phyloP scores from a whole-genome alignment of 2,113 vertebrate genomes.

The Vombatus ursinus region DNA sequence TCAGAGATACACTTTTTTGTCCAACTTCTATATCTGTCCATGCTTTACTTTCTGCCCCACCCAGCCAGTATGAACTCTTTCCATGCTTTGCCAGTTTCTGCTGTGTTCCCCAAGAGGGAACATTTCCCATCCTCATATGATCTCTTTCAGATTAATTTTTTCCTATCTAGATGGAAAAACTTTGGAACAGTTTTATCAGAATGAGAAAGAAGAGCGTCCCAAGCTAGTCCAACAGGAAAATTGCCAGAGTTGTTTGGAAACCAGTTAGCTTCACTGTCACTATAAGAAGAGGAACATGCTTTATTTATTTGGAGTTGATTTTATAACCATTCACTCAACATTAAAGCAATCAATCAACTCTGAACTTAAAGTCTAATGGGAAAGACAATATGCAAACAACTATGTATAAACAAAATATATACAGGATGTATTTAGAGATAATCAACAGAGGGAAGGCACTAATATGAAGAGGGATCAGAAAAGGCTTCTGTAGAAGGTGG shows the following conservation, averaged over 20 bases:
- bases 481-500: too few species aligned
- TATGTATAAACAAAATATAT: too few species aligned
- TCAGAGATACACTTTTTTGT: neutral
- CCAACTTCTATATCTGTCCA: neutral
- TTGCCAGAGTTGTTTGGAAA: neutral
- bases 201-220: neutral
- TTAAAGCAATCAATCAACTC: neutral
- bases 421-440: too few species aligned
- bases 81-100: neutral
- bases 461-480: too few species aligned
- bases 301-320: neutral
- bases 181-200: neutral
- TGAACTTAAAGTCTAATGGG: too few species aligned
- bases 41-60: neutral
- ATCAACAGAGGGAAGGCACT: too few species aligned
- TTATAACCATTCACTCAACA: neutral
- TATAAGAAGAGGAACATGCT: too few species aligned
- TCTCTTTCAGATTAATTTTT: neutral
- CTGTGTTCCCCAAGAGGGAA: too few species aligned
- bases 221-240: neutral
- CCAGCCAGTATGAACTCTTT: neutral
- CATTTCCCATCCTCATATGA: neutral
- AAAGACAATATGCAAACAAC: too few species aligned
- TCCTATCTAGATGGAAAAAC: neutral
- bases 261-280: neutral